These are phyloP conservation scores for Trachops cirrhosus DNA, from an alignment of 2,797 vertebrate genomes.

Conservation along the genomic window DNA sequence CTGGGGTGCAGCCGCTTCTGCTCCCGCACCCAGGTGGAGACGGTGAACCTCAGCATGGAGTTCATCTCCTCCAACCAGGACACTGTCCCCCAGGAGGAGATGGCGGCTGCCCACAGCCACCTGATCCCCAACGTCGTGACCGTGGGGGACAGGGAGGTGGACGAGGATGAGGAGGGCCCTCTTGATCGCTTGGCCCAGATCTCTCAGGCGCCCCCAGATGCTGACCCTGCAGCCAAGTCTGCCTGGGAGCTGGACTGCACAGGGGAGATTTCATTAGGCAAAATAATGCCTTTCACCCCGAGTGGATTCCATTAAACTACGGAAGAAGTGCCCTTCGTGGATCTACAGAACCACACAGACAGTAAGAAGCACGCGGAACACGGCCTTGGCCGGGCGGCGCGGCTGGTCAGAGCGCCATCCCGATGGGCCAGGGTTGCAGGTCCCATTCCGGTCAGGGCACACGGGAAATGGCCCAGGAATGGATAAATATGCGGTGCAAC, in stretches of 20 bases:
- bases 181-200: conserved; percentile 88
- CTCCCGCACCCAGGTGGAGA: conserved; percentile 88
- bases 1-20: conserved; percentile 90
- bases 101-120: conserved; percentile 88
- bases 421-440: no score
- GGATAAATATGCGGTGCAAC: no score
- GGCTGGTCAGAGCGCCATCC: not conserved
- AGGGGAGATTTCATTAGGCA: conserved; percentile 88
- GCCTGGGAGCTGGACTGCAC: conserved; percentile 90
- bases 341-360: not conserved
- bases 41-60: conserved; percentile 94
- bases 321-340: not conserved
- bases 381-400: not conserved
- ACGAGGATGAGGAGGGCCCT: conserved; percentile 81
- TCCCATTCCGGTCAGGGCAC: not conserved
- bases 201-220: conserved; percentile 86
- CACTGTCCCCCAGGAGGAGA: conserved; percentile 88
- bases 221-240: conserved; percentile 86
- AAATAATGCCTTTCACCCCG: conserved; percentile 88
- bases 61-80: conserved; percentile 94
- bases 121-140: conserved; percentile 91
- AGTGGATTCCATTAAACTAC: conserved; percentile 87
- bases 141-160: conserved; percentile 80
- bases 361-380: not conserved
- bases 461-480: no score